These are phyloP conservation scores for Littorina saxatilis DNA, from an alignment of 1,140 invertebrate species.

Conservation along the genomic window DNA sequence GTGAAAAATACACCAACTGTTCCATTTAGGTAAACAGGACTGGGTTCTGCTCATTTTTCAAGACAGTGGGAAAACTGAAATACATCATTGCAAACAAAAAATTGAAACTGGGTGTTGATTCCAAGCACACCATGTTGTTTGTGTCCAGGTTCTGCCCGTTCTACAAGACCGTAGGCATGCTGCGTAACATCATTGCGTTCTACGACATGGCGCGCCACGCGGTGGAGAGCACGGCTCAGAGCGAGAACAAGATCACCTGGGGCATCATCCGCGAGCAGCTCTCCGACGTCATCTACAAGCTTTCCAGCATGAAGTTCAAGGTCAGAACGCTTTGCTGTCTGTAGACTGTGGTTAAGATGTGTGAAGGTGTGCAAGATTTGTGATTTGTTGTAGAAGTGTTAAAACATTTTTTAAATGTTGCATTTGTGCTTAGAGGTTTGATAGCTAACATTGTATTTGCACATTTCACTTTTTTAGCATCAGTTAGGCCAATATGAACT, in stretches of 20 bases:
- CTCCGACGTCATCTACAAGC: slow-evolving; percentile 96
- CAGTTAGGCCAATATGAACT: no score
- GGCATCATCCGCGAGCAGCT: slow-evolving; percentile 97
- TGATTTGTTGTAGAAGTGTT: background rate
- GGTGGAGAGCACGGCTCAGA: slow-evolving; percentile 98
- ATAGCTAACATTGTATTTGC: no score
- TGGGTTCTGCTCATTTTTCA: no score
- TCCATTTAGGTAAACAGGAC: no score
- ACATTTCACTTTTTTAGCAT: no score
- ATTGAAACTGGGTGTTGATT: no score
- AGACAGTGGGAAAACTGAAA: no score
- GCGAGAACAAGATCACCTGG: slow-evolving; percentile 99
- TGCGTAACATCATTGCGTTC: slow-evolving; percentile 98
- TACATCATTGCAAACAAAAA: no score
- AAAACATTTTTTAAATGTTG: background rate
- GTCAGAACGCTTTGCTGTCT: slow-evolving; percentile 76
- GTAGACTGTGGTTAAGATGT: no score
- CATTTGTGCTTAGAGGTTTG: background rate
- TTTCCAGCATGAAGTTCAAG: slow-evolving; percentile 99
- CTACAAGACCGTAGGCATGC: slow-evolving; percentile 99
- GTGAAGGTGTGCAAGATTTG: no score
- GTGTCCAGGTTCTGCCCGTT: slow-evolving; percentile 95
- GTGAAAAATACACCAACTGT: no score
- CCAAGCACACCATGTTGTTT: no score
- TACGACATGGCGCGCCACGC: slow-evolving; percentile 98